Conservation (phyloP, 2,797 vertebrate species). For the Hybognathus amarus region DNA sequence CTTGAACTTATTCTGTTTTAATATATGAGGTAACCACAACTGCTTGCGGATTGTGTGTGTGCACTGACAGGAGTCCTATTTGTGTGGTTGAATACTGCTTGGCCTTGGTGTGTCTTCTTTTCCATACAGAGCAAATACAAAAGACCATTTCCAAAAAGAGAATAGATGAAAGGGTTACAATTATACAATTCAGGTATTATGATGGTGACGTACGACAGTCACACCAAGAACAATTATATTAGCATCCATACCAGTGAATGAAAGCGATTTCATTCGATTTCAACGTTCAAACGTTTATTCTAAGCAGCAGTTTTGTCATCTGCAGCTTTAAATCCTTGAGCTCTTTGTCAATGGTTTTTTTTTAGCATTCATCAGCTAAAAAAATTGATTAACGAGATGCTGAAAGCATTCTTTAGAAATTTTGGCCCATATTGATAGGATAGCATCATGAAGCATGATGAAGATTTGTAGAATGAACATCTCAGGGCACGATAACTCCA, state of each 20-base stretch:
- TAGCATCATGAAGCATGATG: no score
- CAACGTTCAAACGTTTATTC: no score
- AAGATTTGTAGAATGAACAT: no score
- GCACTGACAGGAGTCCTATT: neutral
- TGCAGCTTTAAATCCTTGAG: neutral
- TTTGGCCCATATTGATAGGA: no score
- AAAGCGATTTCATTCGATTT: no score
- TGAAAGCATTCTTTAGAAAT: no score
- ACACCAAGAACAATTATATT: neutral
- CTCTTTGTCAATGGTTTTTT: neutral
- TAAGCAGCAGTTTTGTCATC: neutral
- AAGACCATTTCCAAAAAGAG: neutral
- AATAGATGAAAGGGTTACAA: neutral
- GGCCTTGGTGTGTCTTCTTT: neutral
- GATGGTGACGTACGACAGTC: neutral
- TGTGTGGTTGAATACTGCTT: neutral
- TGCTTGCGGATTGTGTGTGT: neutral
- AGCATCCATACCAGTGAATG: no score
- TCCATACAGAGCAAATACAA: neutral
- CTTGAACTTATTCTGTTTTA: neutral
- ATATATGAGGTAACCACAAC: neutral
- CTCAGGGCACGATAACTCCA: no score
- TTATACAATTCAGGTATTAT: conserved; percentile 2
- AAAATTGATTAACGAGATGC: no score
- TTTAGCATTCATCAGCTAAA: neutral